Percentiles rank a stretch among this genome's conserved stretches.
These are phyloP conservation scores for Folsomia manolachei DNA, from an alignment of 2,888 invertebrate species.

Conservation along the genomic window DNA sequence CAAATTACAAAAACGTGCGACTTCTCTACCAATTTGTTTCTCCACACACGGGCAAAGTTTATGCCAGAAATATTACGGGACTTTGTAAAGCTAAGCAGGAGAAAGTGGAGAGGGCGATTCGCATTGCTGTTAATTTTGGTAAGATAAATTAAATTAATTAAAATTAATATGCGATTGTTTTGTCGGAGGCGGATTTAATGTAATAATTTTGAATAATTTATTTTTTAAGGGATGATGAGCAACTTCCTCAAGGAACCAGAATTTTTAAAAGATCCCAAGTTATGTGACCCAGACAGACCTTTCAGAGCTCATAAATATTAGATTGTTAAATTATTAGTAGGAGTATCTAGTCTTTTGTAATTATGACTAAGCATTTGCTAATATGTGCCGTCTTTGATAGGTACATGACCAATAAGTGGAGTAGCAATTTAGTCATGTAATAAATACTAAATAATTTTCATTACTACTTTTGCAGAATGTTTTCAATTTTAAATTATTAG, in stretches of 20 bases:
- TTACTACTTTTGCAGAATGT: no score
- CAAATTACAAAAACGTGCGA: constrained; percentile 87
- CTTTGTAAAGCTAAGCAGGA: constrained; percentile 79
- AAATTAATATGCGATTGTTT: constrained; percentile 21
- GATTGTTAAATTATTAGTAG: not conserved
- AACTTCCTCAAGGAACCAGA: constrained; percentile 73
- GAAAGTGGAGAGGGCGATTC: constrained; percentile 69
- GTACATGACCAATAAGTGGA: no score
- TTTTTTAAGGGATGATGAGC: constrained; percentile 69
- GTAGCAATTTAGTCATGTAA: no score
- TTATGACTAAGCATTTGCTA: no score
- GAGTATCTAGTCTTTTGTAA: not conserved
- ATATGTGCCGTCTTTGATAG: no score
- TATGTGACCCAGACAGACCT: constrained; percentile 86
- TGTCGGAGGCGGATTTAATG: no score
- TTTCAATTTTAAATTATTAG: no score
- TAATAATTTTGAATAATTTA: not conserved
- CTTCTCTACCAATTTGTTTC: constrained; percentile 94
- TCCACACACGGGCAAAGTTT: constrained; percentile 86
- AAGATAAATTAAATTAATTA: not conserved
- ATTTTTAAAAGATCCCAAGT: constrained; percentile 80
- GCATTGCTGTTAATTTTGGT: constrained; percentile 72
- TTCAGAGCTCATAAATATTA: constrained; percentile 75
- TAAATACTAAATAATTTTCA: no score
- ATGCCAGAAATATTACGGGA: constrained; percentile 89